phyloP scores from a whole-genome alignment of 2,888 invertebrate genomes.

The Dysmachus trigonus region DNA sequence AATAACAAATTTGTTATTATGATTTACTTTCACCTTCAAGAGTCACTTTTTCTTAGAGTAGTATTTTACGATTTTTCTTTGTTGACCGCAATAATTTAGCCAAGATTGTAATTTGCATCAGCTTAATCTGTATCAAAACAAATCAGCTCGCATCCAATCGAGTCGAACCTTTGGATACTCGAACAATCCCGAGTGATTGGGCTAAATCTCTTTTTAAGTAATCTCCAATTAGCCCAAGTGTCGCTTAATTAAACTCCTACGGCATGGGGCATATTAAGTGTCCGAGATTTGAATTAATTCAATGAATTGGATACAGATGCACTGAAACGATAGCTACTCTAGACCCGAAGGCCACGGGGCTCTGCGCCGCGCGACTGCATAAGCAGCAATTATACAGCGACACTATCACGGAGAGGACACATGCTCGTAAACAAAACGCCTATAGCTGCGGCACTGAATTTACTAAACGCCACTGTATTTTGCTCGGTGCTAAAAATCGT shows the following conservation, averaged over 20 bases:
- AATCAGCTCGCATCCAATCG: background rate
- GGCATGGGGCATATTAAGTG: slow-evolving; percentile 37
- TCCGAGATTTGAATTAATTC: slow-evolving; percentile 45
- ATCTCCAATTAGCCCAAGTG: slow-evolving; percentile 49
- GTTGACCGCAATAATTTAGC: background rate
- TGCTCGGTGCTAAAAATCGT: background rate
- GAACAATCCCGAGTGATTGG: slow-evolving; percentile 32
- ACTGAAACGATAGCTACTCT: slow-evolving; percentile 9
- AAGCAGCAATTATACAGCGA: background rate
- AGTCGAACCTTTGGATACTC: background rate
- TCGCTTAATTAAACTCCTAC: slow-evolving; percentile 47
- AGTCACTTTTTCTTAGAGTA: background rate
- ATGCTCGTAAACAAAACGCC: background rate
- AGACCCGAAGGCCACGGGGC: background rate
- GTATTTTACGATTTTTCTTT: background rate
- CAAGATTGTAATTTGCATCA: background rate
- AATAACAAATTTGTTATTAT: background rate
- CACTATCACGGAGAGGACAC: background rate
- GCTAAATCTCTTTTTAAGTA: slow-evolving; percentile 48
- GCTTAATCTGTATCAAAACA: background rate
- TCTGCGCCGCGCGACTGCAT: background rate
- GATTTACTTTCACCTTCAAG: background rate
- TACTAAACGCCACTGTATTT: background rate
- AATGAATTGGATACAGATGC: slow-evolving; percentile 40
- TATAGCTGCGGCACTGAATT: background rate